Evolutionary conservation across 2,113 vertebrate species (phyloP), one percentile per base, ranked within the genome.

Genomic region (Sebastes fasciatus): DNA sequence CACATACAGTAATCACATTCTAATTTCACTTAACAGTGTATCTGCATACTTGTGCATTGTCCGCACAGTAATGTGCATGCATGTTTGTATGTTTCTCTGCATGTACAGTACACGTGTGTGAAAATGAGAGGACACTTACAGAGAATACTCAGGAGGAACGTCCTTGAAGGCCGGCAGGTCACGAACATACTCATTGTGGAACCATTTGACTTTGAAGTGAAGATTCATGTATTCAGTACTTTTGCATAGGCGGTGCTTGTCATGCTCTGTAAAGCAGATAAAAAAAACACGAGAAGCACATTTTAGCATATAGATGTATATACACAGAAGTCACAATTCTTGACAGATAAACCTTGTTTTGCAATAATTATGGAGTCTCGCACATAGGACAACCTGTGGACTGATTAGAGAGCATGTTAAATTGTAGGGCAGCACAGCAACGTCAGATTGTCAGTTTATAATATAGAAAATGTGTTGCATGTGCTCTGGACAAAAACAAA

Each of bases 151-250:
- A 2, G 98, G 97, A 1, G 96, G 94, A 0, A 97, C 96, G 85
- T 96, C 97, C 92, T 97, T 97, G 96, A 98, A 98, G 91, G 97
- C 94, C 11, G 97, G 96, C 87, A 99, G 96, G 60, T 98, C 98
- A 69, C 96, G 91, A 76, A 99, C 97, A 4, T 99, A 99, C 84
- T 99, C 98, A 85, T 99, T 99, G 94, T 99, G 97, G 95, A 99
- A 99, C 98, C 98, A 99, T 96, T 99, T 99, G 87, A 99, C 98
- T 97, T 99, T 99, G 97, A 99, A 99, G 96, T 99, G 98, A 94
- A 99, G 95, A 96, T 99, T 99, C 98, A 99, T 99, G 93, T 99
- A 99, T 94, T 99, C 98, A 0, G 98, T 99, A 93, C 98, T 99
- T 96, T 99, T 99, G 95, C 98, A 99, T 95, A 99, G 96, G 74